Base-by-base conservation (phyloP, 2,113 vertebrate species). In the Haemorhous mexicanus region DNA sequence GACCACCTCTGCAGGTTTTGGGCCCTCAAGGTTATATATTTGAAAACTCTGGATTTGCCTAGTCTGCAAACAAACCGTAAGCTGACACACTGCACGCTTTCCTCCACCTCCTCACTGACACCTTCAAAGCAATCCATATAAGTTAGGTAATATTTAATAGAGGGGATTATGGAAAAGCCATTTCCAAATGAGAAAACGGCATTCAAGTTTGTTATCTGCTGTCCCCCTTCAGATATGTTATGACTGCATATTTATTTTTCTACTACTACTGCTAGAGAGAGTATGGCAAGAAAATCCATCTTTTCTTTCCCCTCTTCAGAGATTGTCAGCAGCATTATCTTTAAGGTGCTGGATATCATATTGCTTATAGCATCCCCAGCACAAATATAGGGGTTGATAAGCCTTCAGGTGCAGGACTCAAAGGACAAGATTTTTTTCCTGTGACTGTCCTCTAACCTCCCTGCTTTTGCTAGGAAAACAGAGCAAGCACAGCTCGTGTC, bases 401-500 rank as follows among this genome's bases (percentile, higher is more conserved):
- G 43, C 56, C 49, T 80, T 58, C 32, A 75, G 70, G 50, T 24
- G 37, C 35, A 11, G 39, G 9, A 44, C 35, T 49, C 37, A 35
- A 47, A 85, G 59, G 47, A 84, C 23, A 28, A 62, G 32, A 21
- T 16, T 32, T 30, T 81, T 83, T 95, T 90, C 47, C 67, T 24
- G 35, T 3, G 6, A 10, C 37, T 94, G 56, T 88, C 26, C 69
- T 81, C 94, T 96, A 89, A 95, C 63, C 66, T 32, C 6, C 67
- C 67, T 91, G 84, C 56, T 95, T 97, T 91, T 74, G 2, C 82
- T 85, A 70, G 33, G 83, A n/a, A 43, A 75, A 23, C 69, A 98
- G 98, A 97, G 94, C 69, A 37, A 83, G 27, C 91, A 85, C 67
- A 96, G 78, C 4, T 76, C 74, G 0, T 98, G 98, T 64, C 97